These are phyloP conservation scores for Anisognathus igniventris DNA, from an alignment of 2,797 vertebrate species.

Conservation along the genomic window DNA sequence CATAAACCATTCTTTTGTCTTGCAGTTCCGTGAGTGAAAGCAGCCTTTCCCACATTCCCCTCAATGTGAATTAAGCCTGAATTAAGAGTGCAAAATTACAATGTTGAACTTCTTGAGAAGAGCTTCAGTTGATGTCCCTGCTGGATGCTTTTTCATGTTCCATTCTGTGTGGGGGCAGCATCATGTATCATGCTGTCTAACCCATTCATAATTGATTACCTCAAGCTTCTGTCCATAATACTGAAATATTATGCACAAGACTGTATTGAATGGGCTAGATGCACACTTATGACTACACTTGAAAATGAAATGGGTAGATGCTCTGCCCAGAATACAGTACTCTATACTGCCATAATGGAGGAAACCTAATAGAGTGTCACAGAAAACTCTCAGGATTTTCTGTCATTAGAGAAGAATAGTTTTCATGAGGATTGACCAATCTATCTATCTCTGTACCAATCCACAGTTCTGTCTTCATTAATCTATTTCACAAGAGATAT, in stretches of 20 bases:
- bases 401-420: neutral
- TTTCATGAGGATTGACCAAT: neutral
- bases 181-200: neutral
- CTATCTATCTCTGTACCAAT: neutral
- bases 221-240: conserved; percentile 5
- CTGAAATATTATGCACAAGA: neutral
- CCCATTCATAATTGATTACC: neutral
- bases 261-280: neutral
- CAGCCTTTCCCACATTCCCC: neutral
- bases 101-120: conserved; percentile 1
- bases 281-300: neutral
- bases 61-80: neutral
- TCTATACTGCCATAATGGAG: neutral
- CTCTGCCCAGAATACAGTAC: neutral
- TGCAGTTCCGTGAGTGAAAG: neutral
- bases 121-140: neutral
- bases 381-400: neutral
- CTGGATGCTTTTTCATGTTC: neutral
- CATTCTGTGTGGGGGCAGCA: neutral
- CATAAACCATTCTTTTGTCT: neutral
- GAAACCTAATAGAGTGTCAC: neutral
- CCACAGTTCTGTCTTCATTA: neutral
- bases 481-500: neutral
- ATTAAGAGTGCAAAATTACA: neutral
- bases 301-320: neutral